Percentiles rank a stretch among this genome's conserved stretches.
phyloP scores from a whole-genome alignment of 2,797 vertebrate species.

The Pantherophis alleghaniensis region DNA sequence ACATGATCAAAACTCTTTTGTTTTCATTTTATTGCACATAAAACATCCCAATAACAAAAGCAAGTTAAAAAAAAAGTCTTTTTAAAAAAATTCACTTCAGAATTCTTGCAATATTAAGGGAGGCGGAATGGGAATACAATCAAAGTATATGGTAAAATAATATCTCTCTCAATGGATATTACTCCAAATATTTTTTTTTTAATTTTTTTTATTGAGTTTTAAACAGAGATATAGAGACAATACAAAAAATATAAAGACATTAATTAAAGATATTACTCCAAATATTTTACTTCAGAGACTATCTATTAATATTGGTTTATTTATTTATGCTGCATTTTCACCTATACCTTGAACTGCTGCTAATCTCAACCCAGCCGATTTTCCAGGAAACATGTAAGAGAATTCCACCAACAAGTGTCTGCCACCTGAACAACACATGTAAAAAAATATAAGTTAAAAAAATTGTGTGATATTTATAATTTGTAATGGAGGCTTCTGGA shows the following conservation, averaged over 20 bases:
- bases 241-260: too few species aligned
- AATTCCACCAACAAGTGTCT: constrained; percentile 83
- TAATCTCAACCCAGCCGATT: constrained; percentile 90
- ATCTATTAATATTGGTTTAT: background rate
- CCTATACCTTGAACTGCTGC: constrained; percentile 80
- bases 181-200: background rate
- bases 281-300: background rate
- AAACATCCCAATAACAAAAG: background rate
- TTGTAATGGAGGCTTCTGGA: background rate
- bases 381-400: constrained; percentile 86
- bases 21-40: background rate
- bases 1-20: background rate
- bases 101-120: background rate
- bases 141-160: background rate
- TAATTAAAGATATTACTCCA: background rate
- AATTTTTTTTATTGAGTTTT: too few species aligned
- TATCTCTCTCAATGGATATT: background rate
- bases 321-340: background rate
- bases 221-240: too few species aligned
- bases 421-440: constrained; percentile 79
- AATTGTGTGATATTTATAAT: background rate
- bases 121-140: background rate
- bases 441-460: constrained; percentile 20
- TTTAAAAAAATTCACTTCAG: background rate
- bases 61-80: background rate